Base-by-base conservation (phyloP, 2,113 vertebrate species). In the Chitala chitala region DNA sequence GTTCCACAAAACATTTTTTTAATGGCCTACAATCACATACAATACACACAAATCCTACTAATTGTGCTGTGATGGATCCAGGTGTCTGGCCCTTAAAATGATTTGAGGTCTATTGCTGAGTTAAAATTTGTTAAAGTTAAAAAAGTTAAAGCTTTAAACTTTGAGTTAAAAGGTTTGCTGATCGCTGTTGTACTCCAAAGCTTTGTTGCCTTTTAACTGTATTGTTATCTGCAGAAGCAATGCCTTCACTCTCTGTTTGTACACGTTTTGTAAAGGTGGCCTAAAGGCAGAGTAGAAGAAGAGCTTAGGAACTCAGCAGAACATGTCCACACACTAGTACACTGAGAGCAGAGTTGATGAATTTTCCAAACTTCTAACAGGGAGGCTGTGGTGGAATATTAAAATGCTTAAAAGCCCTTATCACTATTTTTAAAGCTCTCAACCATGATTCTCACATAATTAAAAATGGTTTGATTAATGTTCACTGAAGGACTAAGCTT, bases 221-320 rank as follows among this genome's bases (percentile, higher is more conserved):
- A 42, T 53, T 71, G 38, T 66, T 66, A 31, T 29, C 15, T 33
- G 26, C 12, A 44, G 44, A 10, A 44, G 38, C 20, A 20, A 31
- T 2, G 1, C 38, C 12, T 26, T 48, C 55, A 24, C 36, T 70
- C 8, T 26, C 29, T 17, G 13, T 61, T 31, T 33, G 8, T 36
- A 36, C 4, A 31, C 7, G 26, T 17, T 8, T n/a, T n/a, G n/a
- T n/a, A n/a, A n/a, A n/a, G n/a, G n/a, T n/a, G n/a, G n/a, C n/a
- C n/a, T n/a, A 38, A 69, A 55, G n/a, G 13, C 42, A 38, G 64
- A 64, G 63, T 22, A 77, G 9, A 61, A 36, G 36, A 36, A 31
- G 13, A 46, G 17, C 29, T 70, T 15, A 75, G 84, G 71, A 84
- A 82, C 71, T 66, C 44, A 22, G 38, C 42, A 24, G 13, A 38